A percentile compares a stretch with the other conserved stretches of the same genome.
phyloP scores from a whole-genome alignment of 2,797 vertebrate species.

The Sandelia bainsii region DNA sequence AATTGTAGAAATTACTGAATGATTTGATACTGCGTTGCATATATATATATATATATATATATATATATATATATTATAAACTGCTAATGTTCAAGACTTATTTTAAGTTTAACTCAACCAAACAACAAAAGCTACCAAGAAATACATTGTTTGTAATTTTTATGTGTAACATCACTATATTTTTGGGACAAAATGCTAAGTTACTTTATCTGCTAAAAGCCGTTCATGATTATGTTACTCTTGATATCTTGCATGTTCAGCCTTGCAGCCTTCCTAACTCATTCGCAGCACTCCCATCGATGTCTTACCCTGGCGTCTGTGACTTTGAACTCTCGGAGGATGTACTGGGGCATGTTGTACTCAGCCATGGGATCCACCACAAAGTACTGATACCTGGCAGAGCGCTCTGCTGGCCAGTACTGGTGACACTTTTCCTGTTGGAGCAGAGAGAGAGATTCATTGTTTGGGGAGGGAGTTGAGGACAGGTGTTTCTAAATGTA shows the following conservation, averaged over 20 bases:
- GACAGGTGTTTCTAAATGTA: neutral
- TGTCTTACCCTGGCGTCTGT: slow-evolving; percentile 94
- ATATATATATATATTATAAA: no score
- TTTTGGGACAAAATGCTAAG: no score
- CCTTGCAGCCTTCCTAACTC: neutral
- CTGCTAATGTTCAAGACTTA: neutral
- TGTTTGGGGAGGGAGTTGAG: no score
- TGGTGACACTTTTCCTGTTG: slow-evolving; percentile 97
- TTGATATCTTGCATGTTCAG: neutral
- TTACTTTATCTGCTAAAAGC: neutral
- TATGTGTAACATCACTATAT: no score
- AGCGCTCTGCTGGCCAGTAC: slow-evolving; percentile 97
- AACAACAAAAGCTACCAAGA: no score
- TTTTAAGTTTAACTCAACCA: no score
- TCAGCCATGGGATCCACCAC: slow-evolving; percentile 98
- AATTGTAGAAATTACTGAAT: slow-evolving; percentile 22
- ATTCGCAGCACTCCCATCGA: neutral
- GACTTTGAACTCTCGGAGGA: slow-evolving; percentile 98
- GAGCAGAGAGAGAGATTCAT: neutral
- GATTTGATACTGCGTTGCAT: neutral
- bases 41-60: no score
- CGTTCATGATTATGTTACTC: neutral
- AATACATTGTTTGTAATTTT: no score
- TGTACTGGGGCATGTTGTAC: slow-evolving; percentile 99
- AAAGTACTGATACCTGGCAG: slow-evolving; percentile 97